Base-by-base conservation (phyloP, 2,888 invertebrate species). In the Mesodorylaimus sp. region DNA sequence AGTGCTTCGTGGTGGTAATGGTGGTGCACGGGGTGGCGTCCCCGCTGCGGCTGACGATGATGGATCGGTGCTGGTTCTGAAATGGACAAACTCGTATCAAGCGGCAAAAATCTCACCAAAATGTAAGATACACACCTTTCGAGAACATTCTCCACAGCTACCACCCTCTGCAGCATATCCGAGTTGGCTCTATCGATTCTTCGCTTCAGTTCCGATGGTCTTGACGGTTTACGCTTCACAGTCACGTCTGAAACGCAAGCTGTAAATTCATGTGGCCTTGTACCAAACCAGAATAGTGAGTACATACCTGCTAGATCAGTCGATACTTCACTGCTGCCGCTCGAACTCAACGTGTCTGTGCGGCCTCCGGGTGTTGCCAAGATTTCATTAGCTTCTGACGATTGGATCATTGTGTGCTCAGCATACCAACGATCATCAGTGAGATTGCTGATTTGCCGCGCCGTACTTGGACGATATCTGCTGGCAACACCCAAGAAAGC, bases 281-380 rank as follows among this genome's bases (percentile, higher is more conserved):
- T n/a, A n/a, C n/a, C n/a, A n/a, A n/a, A n/a, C n/a, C n/a, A n/a
- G n/a, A n/a, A n/a, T n/a, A n/a, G n/a, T n/a, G n/a, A n/a, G n/a
- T n/a, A n/a, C n/a, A n/a, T n/a, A n/a, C n/a, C n/a, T n/a, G n/a
- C n/a, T n/a, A n/a, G n/a, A n/a, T n/a, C n/a, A 32, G 7, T 16
- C 32, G 32, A 32, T 32, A 16, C 32, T 16, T 32, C 51, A 27
- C 24, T 27, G 41, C 47, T 46, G 32, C 48, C 48, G 19, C 19
- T 19, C n/a, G 51, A 51, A 41, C 48, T 49, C 21, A 51, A 41
- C 5, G 51, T 51, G 25, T 51, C 51, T 3, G 46, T 25, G 13
- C 16, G 21, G n/a, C n/a, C n/a, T n/a, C n/a, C n/a, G n/a, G n/a
- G n/a, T n/a, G n/a, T n/a, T n/a, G n/a, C n/a, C n/a, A n/a, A n/a